Evolutionary conservation across 2,888 invertebrate species (phyloP).

Genomic region (Balanococcus diminutus): DNA sequence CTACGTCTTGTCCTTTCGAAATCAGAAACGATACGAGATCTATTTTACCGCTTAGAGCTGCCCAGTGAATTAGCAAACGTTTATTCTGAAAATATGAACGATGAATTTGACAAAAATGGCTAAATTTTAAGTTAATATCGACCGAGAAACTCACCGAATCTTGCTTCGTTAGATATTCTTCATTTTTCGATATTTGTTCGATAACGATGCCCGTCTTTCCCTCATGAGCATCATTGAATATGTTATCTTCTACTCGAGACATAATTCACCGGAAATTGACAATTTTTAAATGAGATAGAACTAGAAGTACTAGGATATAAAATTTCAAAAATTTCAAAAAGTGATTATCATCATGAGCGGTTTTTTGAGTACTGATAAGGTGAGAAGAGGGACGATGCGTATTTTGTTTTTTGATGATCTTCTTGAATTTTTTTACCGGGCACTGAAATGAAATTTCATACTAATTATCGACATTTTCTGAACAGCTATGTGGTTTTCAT

Average conservation of each 20-base stretch:
- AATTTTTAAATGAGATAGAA: neutral
- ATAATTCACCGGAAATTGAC: neutral
- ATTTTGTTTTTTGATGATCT: neutral
- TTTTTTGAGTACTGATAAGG: neutral
- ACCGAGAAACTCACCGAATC: slow-evolving; percentile 10
- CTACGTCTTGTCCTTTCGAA: slow-evolving; percentile 70
- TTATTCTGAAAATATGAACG: slow-evolving; percentile 67
- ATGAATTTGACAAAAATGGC: neutral
- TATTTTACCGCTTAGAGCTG: slow-evolving; percentile 77
- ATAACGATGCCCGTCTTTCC: slow-evolving; percentile 14
- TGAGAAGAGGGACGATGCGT: neutral
- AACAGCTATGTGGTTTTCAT: neutral
- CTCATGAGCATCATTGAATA: slow-evolving; percentile 32
- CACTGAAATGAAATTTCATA: neutral
- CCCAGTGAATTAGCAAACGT: slow-evolving; percentile 79
- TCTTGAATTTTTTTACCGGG: neutral
- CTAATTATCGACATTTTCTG: neutral
- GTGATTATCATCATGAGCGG: neutral
- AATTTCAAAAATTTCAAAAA: neutral
- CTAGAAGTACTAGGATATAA: neutral
- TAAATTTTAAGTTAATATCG: too few relatives aligned
- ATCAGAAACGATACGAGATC: slow-evolving; percentile 74
- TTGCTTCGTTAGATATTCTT: neutral
- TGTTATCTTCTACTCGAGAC: neutral
- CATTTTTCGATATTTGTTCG: slow-evolving; percentile 3